Percentiles rank a stretch among this genome's conserved stretches.
These are phyloP conservation scores for Buceros bicornis DNA, from an alignment of 2,797 vertebrate genomes.

Conservation along the genomic window DNA sequence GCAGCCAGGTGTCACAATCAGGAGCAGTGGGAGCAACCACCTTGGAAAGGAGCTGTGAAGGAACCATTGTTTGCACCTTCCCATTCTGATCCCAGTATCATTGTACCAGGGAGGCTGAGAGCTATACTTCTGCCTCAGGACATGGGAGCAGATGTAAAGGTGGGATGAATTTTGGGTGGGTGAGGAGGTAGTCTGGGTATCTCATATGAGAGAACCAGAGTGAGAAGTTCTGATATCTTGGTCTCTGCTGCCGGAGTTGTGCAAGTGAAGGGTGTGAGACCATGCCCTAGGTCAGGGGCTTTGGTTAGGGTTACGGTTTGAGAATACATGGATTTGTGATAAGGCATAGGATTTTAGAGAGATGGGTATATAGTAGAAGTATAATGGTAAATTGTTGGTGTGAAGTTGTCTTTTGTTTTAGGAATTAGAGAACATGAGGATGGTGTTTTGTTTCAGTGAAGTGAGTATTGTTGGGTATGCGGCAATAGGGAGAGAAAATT, in stretches of 20 bases:
- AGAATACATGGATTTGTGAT: not conserved
- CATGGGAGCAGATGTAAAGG: fast-evolving
- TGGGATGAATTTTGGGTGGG: not conserved
- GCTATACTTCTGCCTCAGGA: not conserved
- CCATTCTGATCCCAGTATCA: not conserved
- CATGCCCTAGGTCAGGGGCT: not conserved
- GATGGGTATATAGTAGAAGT: not conserved
- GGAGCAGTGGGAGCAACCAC: not conserved
- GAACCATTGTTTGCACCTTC: not conserved
- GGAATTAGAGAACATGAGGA: not conserved
- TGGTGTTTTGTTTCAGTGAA: not conserved
- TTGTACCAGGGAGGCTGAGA: not conserved
- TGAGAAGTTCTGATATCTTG: not conserved
- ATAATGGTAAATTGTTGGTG: not conserved
- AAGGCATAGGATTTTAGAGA: not conserved
- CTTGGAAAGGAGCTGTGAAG: not conserved
- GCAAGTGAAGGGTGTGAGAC: not conserved
- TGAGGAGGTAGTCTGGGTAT: not conserved
- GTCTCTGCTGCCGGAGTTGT: not conserved
- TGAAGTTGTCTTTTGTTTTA: not conserved
- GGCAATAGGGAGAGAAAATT: not conserved
- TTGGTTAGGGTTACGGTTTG: not conserved
- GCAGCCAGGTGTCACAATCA: not conserved
- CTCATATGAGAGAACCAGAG: not conserved
- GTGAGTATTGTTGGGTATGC: fast-evolving